Base-by-base conservation (phyloP, 2,888 invertebrate species). In the Tenthredo mesomela region DNA sequence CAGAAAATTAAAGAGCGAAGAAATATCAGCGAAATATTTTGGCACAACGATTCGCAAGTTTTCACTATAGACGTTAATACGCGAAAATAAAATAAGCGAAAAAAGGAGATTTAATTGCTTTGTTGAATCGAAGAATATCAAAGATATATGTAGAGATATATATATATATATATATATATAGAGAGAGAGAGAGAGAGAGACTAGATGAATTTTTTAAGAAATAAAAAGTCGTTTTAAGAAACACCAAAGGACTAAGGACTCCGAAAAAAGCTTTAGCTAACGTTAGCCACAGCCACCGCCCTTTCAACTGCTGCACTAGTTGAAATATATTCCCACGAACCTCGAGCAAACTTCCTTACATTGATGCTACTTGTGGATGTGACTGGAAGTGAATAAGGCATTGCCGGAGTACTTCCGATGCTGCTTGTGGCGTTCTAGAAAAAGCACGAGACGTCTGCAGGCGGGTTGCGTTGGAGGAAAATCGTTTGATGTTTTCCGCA, bases 381-480 rank as follows among this genome's bases (percentile, higher is more conserved):
- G 80, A 80, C 80, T 80, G 37, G 61, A 61, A 80, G 80, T 80
- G 80, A 80, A 80, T 58, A 80, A 80, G 80, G 61, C 80, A 61
- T 80, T 77, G 50, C 77, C 54, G 18, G 80, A 61, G 61, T 80
- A 61, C 80, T 80, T 80, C 61, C 61, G 80, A 80, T 61, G 61
- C 58, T 80, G 40, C 80, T 80, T 58, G 58, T 37, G 61, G 58
- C n/a, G 80, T 43, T 10, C 18, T 43, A 73, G 43, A 43, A 73
- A 73, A 73, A 43, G 71, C 71, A 73, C 43, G 21, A 40, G 71
- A 73, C 71, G 71, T 43, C 43, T 43, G 54, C 54, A 54, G 67
- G 29, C 12, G 18, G 21, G 71, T 40, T 61, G n/a, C 80, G 58
- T 80, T 21, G 80, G 7, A 61, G n/a, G 37, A 40, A 40, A 61